Conservation (phyloP, 2,888 invertebrate genomes). For the Pyrocoelia pectoralis region DNA sequence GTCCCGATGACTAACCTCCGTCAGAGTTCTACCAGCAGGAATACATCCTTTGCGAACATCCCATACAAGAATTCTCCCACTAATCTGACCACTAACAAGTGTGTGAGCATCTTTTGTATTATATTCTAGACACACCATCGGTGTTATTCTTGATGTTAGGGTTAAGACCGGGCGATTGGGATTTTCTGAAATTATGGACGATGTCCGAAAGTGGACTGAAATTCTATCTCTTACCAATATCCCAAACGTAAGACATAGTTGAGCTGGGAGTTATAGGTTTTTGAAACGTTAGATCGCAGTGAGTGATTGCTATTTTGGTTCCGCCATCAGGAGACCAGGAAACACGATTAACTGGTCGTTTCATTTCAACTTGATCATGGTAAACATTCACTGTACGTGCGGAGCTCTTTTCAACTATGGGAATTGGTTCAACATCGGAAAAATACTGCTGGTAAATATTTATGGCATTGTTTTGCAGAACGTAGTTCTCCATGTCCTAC, state of each 20-base stretch:
- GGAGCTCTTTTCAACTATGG: slow-evolving; percentile 74
- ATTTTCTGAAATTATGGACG: slow-evolving; percentile 71
- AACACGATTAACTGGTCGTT: slow-evolving; percentile 78
- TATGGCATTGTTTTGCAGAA: slow-evolving; percentile 92
- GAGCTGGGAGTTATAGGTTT: slow-evolving; percentile 59
- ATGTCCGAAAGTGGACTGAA: neutral
- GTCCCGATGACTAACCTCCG: slow-evolving; percentile 87
- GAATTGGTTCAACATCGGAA: slow-evolving; percentile 74
- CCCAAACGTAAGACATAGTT: slow-evolving; percentile 96
- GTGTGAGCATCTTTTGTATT: slow-evolving; percentile 86
- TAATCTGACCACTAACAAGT: slow-evolving; percentile 78
- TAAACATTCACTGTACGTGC: slow-evolving; percentile 89
- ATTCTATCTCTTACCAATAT: slow-evolving; percentile 74
- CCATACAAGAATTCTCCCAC: slow-evolving; percentile 85
- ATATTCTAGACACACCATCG: slow-evolving; percentile 85
- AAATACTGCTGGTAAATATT: slow-evolving; percentile 94
- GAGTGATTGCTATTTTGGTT: slow-evolving; percentile 83
- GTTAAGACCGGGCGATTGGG: slow-evolving; percentile 84
- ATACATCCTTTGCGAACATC: slow-evolving; percentile 84
- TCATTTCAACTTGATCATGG: slow-evolving; percentile 73
- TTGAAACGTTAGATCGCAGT: slow-evolving; percentile 83
- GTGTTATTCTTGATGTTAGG: slow-evolving; percentile 74
- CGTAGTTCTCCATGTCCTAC: slow-evolving; percentile 89
- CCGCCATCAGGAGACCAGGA: slow-evolving; percentile 93
- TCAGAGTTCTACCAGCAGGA: slow-evolving; percentile 71